A percentile compares a stretch with the other conserved stretches of the same genome.
Evolutionary conservation across 2,888 invertebrate species (phyloP).

Genomic region (Apoda limacodes): DNA sequence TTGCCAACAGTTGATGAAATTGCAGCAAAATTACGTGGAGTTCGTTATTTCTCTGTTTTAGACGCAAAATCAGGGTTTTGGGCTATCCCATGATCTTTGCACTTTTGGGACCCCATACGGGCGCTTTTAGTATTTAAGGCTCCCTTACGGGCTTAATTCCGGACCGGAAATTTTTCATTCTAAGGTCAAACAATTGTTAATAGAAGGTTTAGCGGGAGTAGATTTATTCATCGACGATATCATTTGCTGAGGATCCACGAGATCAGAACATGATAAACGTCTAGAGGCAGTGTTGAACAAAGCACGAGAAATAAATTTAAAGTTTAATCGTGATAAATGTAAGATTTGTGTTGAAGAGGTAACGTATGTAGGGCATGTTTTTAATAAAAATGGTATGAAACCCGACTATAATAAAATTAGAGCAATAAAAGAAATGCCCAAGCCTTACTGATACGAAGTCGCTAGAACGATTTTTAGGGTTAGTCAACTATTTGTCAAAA

Average conservation of each 20-base stretch:
- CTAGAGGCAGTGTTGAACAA: conserved; percentile 2
- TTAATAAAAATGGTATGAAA: too few relatives aligned
- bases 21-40: conserved; percentile 11
- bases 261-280: conserved; percentile 6
- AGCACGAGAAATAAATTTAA: conserved; percentile 6
- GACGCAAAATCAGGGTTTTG: conserved; percentile 21
- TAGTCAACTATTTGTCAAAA: conserved; percentile 14
- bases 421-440: conserved; percentile 12
- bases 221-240: conserved; percentile 11
- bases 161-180: too few relatives aligned
- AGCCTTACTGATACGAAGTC: conserved; percentile 6
- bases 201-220: too few relatives aligned
- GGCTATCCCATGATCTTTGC: conserved; percentile 16
- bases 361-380: too few relatives aligned
- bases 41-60: conserved; percentile 12
- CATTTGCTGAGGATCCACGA: conserved; percentile 6
- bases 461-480: conserved; percentile 18
- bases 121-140: conserved; percentile 11
- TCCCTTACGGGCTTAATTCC: too few relatives aligned
- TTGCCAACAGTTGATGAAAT: conserved; percentile 18
- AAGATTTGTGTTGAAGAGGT: too few relatives aligned
- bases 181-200: too few relatives aligned
- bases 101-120: conserved; percentile 20
- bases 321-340: conserved; percentile 6
- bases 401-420: too few relatives aligned